phyloP scores from a whole-genome alignment of 1,140 invertebrate species.

The Bombus waltoni region DNA sequence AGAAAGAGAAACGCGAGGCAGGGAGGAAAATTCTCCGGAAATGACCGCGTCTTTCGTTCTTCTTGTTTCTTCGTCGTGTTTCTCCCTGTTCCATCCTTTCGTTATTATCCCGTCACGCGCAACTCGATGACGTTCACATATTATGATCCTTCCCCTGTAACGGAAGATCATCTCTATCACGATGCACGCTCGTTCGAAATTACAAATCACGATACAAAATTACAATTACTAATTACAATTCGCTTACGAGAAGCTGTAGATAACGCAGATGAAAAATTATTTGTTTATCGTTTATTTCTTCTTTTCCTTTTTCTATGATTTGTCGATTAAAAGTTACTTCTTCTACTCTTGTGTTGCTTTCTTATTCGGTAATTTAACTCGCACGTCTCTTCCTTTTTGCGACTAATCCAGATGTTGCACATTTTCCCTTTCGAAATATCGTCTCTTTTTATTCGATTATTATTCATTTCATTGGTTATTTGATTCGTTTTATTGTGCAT shows the following conservation, averaged over 20 bases:
- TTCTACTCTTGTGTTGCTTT: neutral
- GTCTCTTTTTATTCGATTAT: neutral
- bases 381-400: neutral
- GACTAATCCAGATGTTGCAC: neutral
- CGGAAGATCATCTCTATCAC: slow-evolving; percentile 22
- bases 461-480: too few relatives aligned
- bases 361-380: neutral
- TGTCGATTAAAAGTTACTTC: neutral
- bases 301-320: neutral
- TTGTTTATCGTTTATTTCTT: neutral
- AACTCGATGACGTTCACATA: neutral
- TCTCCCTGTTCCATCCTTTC: neutral
- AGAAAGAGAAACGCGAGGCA: neutral
- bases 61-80: neutral
- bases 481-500: too few relatives aligned
- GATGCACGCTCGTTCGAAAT: slow-evolving; percentile 16
- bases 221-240: neutral
- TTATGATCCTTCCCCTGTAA: neutral
- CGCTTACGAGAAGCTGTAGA: neutral
- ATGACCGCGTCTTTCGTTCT: too few relatives aligned
- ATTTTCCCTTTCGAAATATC: neutral
- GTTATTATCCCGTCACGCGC: neutral
- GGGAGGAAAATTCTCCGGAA: neutral
- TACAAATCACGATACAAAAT: slow-evolving; percentile 7
- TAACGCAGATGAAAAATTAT: neutral